Evolutionary conservation across 1,140 invertebrate species (phyloP), one percentile per base, ranked within the genome.

Genomic region (Diachasmimorpha longicaudata): DNA sequence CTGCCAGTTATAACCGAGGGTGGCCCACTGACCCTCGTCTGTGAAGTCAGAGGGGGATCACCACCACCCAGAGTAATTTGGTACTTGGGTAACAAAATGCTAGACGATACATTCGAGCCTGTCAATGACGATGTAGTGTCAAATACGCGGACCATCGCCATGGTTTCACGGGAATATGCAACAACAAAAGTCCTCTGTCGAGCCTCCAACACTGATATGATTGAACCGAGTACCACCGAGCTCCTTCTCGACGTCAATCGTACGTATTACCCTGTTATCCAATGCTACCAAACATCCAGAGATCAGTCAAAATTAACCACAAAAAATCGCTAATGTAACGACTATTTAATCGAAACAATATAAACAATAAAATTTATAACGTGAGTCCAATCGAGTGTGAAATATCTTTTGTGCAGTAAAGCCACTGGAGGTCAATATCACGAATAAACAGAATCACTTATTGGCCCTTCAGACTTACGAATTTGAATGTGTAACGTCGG

Each of bases 1-100:
- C 90, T 95, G 48, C 95, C 95, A 19, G 94, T 95, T 8, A 91
- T 93, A 83, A 93, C 95, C 82, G 95, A 96, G 84, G 93, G 91
- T n/a, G 90, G 91, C 78, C 89, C 91, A 73, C 85, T 93, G 39
- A 87, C 89, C n/a, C 86, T 94, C 25, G 91, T 91, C 9, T 94
- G 93, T 84, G 89, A 93, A 78, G 92, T 93, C 42, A 89, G 90
- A 58, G 93, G 93, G 79, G 92, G 92, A 6, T 85, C 82, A 52
- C 88, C 88, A 10, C 79, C 86, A 5, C 88, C 88, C 11, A 78
- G 80, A 68, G 84, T 89, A n/a, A 74, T 81, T 9, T 89, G 88
- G 88, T 85, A 87, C 76, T 78, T 87, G 42, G 81, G 86, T 19
- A 80, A 79, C 42, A 78, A 79, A 31, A 69, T 88, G 39, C 25